Conservation (phyloP, 2,113 vertebrate genomes). For the Plecturocebus donacophilus region DNA sequence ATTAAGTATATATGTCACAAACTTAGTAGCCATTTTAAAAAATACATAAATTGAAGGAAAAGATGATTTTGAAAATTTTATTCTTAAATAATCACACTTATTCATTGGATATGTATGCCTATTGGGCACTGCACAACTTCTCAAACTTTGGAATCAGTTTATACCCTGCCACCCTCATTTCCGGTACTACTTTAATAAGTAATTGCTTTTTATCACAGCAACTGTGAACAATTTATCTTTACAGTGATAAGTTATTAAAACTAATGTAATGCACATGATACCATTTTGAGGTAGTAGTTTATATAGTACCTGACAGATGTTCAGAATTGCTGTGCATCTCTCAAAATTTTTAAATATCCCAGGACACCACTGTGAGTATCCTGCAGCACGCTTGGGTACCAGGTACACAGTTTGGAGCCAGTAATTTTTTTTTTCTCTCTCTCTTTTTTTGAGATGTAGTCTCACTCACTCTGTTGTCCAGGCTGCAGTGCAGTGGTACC, state of each 20-base stretch:
- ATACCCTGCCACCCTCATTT: background rate
- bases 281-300: conserved; percentile 42
- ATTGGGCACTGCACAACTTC: conserved; percentile 19
- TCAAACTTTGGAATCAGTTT: conserved; percentile 19
- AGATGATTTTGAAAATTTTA: background rate
- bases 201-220: conserved; percentile 31
- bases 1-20: conserved; percentile 25
- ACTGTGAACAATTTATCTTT: conserved; percentile 26
- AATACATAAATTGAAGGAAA: conserved; percentile 35
- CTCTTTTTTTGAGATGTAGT: too few relatives aligned
- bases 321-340: conserved; percentile 15
- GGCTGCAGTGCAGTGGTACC: too few relatives aligned
- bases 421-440: too few relatives aligned
- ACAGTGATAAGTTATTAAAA: conserved; percentile 31
- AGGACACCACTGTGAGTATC: background rate
- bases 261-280: background rate
- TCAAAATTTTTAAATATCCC: conserved; percentile 43
- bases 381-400: background rate
- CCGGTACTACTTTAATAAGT: background rate
- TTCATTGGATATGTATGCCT: background rate
- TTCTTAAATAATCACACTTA: conserved; percentile 7
- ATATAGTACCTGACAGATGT: background rate
- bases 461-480: too few relatives aligned
- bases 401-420: background rate
- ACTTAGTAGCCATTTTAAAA: conserved; percentile 23